A percentile compares a stretch with the other conserved stretches of the same genome.
Conservation (phyloP, 2,113 vertebrate species). For the Ameiurus melas region DNA sequence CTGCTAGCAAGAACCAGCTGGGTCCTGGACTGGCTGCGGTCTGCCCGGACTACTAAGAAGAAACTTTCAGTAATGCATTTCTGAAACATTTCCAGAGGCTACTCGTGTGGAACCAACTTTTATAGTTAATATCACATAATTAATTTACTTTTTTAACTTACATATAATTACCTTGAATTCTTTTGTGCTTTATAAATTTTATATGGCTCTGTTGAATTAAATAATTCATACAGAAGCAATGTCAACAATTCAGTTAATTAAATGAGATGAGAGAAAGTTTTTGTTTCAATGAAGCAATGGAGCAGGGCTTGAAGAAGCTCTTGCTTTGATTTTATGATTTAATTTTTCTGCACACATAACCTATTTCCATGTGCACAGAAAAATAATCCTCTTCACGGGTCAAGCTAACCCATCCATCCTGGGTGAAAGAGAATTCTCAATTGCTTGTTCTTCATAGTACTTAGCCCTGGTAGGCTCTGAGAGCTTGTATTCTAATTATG, state of each 20-base stretch:
- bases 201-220: not conserved
- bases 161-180: not conserved
- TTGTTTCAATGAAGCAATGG: too few relatives aligned
- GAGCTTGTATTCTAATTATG: not conserved
- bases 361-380: not conserved
- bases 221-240: not conserved
- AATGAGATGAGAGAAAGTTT: not conserved
- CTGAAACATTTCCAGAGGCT: too few relatives aligned
- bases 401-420: not conserved
- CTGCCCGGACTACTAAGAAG: too few relatives aligned
- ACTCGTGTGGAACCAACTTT: too few relatives aligned
- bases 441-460: not conserved
- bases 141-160: not conserved
- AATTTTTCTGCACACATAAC: too few relatives aligned
- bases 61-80: too few relatives aligned
- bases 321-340: not conserved
- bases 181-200: not conserved
- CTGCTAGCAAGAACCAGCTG: too few relatives aligned
- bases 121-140: too few relatives aligned
- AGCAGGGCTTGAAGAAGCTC: not conserved
- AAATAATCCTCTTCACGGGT: not conserved
- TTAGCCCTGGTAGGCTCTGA: not conserved
- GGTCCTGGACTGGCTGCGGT: too few relatives aligned
- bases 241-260: not conserved
- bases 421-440: not conserved